Conservation (phyloP, 2,888 invertebrate species). For the Rapana venosa region DNA sequence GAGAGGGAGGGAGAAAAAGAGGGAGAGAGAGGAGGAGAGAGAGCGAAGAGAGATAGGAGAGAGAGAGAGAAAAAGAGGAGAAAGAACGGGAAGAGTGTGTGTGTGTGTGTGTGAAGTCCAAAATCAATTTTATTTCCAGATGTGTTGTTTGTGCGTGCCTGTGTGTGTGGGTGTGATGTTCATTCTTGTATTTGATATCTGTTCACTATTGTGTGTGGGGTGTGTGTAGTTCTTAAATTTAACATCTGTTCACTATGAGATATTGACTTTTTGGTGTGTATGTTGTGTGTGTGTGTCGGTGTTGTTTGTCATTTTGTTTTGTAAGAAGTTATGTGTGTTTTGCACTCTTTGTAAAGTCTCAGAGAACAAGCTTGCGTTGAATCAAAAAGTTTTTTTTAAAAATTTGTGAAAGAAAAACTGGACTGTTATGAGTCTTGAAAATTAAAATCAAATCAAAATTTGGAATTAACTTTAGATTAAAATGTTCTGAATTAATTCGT, state of each 20-base stretch:
- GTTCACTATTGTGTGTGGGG: no score
- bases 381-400: neutral
- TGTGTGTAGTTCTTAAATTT: no score
- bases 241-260: no score
- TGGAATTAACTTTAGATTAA: no score
- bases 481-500: no score
- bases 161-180: neutral
- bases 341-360: neutral
- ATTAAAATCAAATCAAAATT: no score
- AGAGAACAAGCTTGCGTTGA: neutral
- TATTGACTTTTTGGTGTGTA: neutral
- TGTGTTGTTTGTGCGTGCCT: neutral
- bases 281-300: neutral
- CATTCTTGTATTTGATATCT: no score
- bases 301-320: neutral
- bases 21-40: neutral
- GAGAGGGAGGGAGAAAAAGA: neutral
- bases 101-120: neutral
- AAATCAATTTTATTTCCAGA: no score
- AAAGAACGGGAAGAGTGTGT: neutral
- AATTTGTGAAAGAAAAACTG: no score
- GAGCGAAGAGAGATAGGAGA: neutral
- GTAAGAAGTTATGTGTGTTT: neutral
- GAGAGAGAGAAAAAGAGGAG: neutral
- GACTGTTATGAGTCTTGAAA: no score